A percentile compares a stretch with the other conserved stretches of the same genome.
Evolutionary conservation across 2,797 vertebrate genomes (phyloP).

Genomic region (Spinus pinus): DNA sequence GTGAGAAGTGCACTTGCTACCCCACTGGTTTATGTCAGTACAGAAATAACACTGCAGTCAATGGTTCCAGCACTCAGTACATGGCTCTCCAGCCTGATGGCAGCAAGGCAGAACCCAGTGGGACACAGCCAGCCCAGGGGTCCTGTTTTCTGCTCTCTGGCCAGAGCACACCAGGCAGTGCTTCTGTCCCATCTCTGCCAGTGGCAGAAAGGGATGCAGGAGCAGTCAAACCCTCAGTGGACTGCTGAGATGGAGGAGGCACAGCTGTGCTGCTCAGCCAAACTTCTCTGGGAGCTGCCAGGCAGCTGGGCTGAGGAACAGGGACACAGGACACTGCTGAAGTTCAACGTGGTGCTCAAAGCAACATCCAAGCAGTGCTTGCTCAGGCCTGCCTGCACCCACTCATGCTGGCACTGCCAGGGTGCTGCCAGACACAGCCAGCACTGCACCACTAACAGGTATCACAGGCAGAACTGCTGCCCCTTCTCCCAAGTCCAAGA

Average conservation of each 20-base stretch:
- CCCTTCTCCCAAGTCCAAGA: not conserved
- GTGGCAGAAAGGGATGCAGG: rapidly evolving
- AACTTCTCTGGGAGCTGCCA: not conserved
- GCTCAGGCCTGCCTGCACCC: not conserved
- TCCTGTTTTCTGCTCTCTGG: not conserved
- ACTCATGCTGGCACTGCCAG: rapidly evolving
- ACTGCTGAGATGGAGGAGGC: not conserved
- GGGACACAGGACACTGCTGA: not conserved
- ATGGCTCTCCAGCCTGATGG: not conserved
- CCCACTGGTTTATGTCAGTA: not conserved
- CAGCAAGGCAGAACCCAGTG: not conserved
- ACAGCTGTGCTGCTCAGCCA: not conserved
- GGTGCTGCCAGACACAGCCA: not conserved
- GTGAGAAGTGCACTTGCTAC: slow-evolving; percentile 8
- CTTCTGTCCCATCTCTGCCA: not conserved
- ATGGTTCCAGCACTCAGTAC: not conserved
- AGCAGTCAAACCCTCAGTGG: rapidly evolving
- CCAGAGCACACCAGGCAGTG: rapidly evolving
- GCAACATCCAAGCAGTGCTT: rapidly evolving
- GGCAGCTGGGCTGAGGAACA: not conserved
- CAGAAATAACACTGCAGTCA: not conserved
- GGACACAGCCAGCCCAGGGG: not conserved
- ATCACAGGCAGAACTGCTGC: not conserved
- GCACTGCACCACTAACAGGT: not conserved
- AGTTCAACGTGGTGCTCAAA: rapidly evolving